A percentile compares a stretch with the other conserved stretches of the same genome.
Evolutionary conservation across 2,113 vertebrate species (phyloP).

Genomic region (Mungos mungo): DNA sequence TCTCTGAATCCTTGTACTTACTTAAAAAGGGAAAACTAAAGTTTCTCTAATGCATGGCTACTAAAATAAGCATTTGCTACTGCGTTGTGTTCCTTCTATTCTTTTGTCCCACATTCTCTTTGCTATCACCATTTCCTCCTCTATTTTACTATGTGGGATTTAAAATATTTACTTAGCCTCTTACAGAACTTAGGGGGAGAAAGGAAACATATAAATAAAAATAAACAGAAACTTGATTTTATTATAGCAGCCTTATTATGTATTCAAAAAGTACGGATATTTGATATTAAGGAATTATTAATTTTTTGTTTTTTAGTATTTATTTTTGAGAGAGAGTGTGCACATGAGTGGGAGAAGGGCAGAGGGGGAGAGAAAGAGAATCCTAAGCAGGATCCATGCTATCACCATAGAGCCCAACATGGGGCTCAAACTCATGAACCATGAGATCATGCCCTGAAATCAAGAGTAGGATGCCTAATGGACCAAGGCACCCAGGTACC

Average conservation of each 20-base stretch:
- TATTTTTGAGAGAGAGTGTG: too few relatives aligned
- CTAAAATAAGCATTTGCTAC: not conserved
- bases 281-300: not conserved
- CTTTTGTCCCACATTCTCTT: not conserved
- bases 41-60: not conserved
- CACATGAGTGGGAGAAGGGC: too few relatives aligned
- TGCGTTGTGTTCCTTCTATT: not conserved
- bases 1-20: not conserved
- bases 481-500: too few relatives aligned
- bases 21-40: not conserved
- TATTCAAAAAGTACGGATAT: not conserved
- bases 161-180: not conserved
- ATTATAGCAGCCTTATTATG: not conserved
- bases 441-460: too few relatives aligned
- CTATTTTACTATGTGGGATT: not conserved
- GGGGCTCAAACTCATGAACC: too few relatives aligned
- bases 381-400: too few relatives aligned
- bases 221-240: constrained; percentile 19
- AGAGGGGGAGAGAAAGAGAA: too few relatives aligned
- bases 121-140: not conserved
- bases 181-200: not conserved
- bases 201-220: not conserved
- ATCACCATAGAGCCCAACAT: too few relatives aligned
- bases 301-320: not conserved
- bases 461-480: too few relatives aligned